Evolutionary conservation across 2,888 invertebrate genomes (phyloP), one percentile per base, ranked within the genome.

Genomic region (Autographa gamma): DNA sequence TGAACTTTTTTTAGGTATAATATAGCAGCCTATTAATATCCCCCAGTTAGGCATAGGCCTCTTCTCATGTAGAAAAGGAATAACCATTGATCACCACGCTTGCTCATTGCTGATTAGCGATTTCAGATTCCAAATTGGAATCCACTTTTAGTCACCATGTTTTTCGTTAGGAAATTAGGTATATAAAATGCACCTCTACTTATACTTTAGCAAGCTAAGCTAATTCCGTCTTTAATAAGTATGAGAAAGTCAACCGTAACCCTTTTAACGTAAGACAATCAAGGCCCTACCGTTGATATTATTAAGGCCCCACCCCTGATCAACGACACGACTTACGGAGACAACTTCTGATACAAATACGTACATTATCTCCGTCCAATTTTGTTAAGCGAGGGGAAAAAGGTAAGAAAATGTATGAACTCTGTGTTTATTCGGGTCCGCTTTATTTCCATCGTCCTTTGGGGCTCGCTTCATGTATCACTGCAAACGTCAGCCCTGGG

Each of bases 401-500:
- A 83, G 84, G 80, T 80, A 88, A 86, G 84, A 85, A 88, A 89
- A 85, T 86, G 83, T 87, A 87, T 86, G 82, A 87, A 86, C 83
- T 82, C 80, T 79, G 84, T 91, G 91, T 92, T 91, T 91, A 90
- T 89, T 89, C 84, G 90, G 90, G 90, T 85, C 82, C 86, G 86
- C 78, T 90, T 90, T 88, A 88, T 88, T 89, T 88, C 82, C 84
- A 84, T 84, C 82, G 83, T 84, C 87, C 91, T 86, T 89, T 79
- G 81, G 89, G 87, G 82, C 79, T 84, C 85, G 80, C 83, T 89
- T 87, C 89, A 89, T 91, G 90, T 92, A 92, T 92, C 92, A 92
- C 89, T 90, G 92, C 92, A 92, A 89, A 91, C 92, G 92, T 91
- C 92, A 92, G 91, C 90, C 82, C 82, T 73, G 88, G 87, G 92